Evolutionary conservation across 2,888 invertebrate genomes (phyloP), one percentile per base, ranked within the genome.

Genomic region (Synergus japonicus): DNA sequence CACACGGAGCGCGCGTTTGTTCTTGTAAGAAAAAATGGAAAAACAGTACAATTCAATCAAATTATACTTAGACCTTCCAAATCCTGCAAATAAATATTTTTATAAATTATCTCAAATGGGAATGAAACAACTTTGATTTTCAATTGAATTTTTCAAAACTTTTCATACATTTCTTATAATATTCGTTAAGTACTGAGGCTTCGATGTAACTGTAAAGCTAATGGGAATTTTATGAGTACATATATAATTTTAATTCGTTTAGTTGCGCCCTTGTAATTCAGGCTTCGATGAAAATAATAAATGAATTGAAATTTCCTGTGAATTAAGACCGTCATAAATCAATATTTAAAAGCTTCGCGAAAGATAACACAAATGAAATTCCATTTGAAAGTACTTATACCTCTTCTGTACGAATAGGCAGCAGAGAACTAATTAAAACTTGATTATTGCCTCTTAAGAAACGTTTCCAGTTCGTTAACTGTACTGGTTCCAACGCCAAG

Each of bases 351-450:
- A 78, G 78, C 58, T 60, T 43, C 63, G 77, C 64, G 64, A 58
- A 63, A 80, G 86, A 84, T 85, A 84, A 84, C 81, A 82, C 67
- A 79, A 82, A 83, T 81, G 84, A 83, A 87, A 88, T 83, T 86
- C 83, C 81, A 85, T 86, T 83, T 81, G 81, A 84, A 86, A 86
- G 86, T 85, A 86, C 86, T 87, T 82, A 81, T 81, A 82, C 82
- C 76, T 83, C 83, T 76, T 84, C 83, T 78, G 83, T 82, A 81
- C 76, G 83, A 78, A 83, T 46, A 64, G 64, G 67, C 76, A 58
- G 66, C 77, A 84, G 83, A 81, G 81, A 87, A 86, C 86, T 85
- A 87, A 87, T 87, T 87, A 87, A 87, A 87, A 87, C 87, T 87
- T 87, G 84, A 86, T 85, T 85, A 85, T 84, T 85, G 78, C 82